A percentile compares a stretch with the other conserved stretches of the same genome.
Conservation (phyloP, 2,888 invertebrate genomes). For the Drosophila suboccidentalis region DNA sequence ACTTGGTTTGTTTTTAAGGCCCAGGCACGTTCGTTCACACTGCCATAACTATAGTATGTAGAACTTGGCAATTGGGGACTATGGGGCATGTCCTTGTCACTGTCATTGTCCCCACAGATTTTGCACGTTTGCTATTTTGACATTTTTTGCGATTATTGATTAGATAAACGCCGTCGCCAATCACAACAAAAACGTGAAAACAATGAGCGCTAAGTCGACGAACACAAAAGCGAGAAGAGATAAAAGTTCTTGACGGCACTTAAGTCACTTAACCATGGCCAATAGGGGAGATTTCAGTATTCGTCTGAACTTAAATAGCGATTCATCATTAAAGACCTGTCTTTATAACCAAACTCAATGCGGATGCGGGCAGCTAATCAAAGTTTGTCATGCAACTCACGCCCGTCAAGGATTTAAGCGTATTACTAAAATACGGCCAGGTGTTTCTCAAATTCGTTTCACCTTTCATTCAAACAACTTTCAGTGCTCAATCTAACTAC, state of each 20-base stretch:
- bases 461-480: slow-evolving; percentile 16
- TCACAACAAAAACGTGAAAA: slow-evolving; percentile 33
- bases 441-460: slow-evolving; percentile 43
- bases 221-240: slow-evolving; percentile 17
- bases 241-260: slow-evolving; percentile 61
- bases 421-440: slow-evolving; percentile 37
- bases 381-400: slow-evolving; percentile 56
- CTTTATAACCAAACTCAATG: slow-evolving; percentile 7
- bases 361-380: slow-evolving; percentile 27
- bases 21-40: slow-evolving; percentile 63
- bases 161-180: slow-evolving; percentile 66
- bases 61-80: slow-evolving; percentile 21
- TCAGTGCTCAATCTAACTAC: slow-evolving; percentile 32
- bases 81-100: slow-evolving; percentile 39
- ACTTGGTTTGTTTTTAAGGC: slow-evolving; percentile 45
- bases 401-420: slow-evolving; percentile 27
- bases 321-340: slow-evolving; percentile 52
- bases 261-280: slow-evolving; percentile 76
- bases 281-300: slow-evolving; percentile 42
- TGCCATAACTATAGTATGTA: slow-evolving; percentile 27
- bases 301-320: slow-evolving; percentile 49
- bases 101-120: slow-evolving; percentile 70
- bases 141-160: slow-evolving; percentile 77
- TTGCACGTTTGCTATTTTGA: slow-evolving; percentile 79
- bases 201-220: slow-evolving; percentile 43